These are phyloP conservation scores for Bettongia penicillata DNA, from an alignment of 2,113 vertebrate genomes.

Conservation along the genomic window DNA sequence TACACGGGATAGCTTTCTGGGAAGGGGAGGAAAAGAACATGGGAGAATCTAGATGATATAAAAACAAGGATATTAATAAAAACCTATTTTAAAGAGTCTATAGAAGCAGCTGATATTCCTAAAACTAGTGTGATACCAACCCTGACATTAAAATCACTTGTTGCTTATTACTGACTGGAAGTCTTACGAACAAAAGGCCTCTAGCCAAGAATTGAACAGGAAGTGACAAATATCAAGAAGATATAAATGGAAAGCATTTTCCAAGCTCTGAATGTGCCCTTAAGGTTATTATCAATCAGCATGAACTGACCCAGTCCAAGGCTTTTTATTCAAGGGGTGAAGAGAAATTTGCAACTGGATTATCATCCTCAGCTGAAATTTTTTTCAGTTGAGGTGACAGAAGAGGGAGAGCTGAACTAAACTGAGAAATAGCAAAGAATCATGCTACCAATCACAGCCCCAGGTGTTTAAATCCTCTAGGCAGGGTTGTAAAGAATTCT, in stretches of 20 bases:
- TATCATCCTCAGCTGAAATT: slow-evolving; percentile 22
- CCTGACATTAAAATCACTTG: neutral
- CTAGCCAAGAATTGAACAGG: slow-evolving; percentile 1
- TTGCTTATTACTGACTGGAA: neutral
- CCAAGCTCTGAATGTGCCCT: slow-evolving; percentile 18
- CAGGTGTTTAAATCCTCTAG: slow-evolving; percentile 49
- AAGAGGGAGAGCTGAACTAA: neutral
- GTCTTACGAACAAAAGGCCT: neutral
- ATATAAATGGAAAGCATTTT: slow-evolving; percentile 32
- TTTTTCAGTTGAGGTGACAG: slow-evolving; percentile 32
- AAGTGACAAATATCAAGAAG: slow-evolving; percentile 44
- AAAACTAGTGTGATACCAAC: neutral
- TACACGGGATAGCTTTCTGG: neutral
- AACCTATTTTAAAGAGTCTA: neutral
- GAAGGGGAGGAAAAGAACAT: neutral
- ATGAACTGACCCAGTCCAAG: neutral
- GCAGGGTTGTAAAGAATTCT: slow-evolving; percentile 34
- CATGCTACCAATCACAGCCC: slow-evolving; percentile 19
- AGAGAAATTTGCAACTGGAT: slow-evolving; percentile 38
- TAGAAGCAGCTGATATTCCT: neutral
- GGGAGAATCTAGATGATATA: neutral
- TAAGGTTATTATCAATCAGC: slow-evolving; percentile 19
- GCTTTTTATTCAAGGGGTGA: slow-evolving; percentile 32
- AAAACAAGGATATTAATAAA: neutral
- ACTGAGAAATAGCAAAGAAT: slow-evolving; percentile 34